Evolutionary conservation across 2,113 vertebrate species (phyloP), one percentile per base, ranked within the genome.

Genomic region (Perccottus glenii): DNA sequence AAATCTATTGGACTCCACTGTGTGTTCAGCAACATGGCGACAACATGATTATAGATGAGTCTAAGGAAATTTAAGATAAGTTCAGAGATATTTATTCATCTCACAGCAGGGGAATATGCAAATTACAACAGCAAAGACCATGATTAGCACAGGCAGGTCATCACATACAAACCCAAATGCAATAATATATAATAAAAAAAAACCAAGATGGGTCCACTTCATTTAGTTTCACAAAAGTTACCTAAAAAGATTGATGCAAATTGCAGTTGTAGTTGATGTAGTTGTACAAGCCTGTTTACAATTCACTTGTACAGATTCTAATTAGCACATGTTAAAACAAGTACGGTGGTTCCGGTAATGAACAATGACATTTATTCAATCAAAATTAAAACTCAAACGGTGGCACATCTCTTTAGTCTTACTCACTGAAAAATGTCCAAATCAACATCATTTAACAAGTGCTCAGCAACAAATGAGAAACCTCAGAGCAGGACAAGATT

Each of bases 1-100:
- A n/a, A 27, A n/a, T 32, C 51, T 55, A 36, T 36, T 3, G 3
- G 12, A 52, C 32, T 12, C 50, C 65, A 64, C 70, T 67, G 35
- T n/a, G 65, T 65, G 58, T 73, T 55, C 36, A 74, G 56, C 69
- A 53, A 60, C 45, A 49, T 42, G 27, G 60, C 67, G n/a, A 67
- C 43, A 55, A 49, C 4, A 65, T 5, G 3, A 73, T 19, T 64
- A 16, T 40, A 44, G 60, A 0, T 60, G 60, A 43, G 42, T 14
- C 42, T 42, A 52, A 46, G 67, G 60, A 66, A 74, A 66, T 80
- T 53, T 35, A 35, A 53, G 32, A 53, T 35, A 27, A 53, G 51
- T 12, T 53, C 51, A 53, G 51, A 53, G 32, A 35, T 6, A 14
- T 53, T 53, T 35, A 53, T 53, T 53, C 11, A 53, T 33, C 4